Evolutionary conservation across 2,888 invertebrate genomes (phyloP).

Genomic region (Eueremaeus valkanovi): DNA sequence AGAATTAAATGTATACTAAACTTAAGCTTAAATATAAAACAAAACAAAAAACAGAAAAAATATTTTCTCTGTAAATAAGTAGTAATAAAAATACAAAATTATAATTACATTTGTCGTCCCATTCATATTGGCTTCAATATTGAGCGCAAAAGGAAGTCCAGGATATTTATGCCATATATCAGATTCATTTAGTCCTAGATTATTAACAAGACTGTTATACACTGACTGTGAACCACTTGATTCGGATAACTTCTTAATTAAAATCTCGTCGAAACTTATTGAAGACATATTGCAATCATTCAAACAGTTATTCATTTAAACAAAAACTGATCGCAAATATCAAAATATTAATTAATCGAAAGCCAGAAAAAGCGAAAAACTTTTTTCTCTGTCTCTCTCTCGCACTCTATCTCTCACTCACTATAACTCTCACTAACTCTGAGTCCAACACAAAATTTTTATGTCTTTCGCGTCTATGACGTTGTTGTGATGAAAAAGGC

Average conservation of each 20-base stretch:
- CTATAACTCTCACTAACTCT: too few species aligned
- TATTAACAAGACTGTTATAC: neutral
- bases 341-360: too few species aligned
- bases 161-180: constrained; percentile 32
- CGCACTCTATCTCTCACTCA: too few species aligned
- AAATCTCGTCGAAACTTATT: neutral
- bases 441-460: too few species aligned
- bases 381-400: too few species aligned
- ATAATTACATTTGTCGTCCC: constrained; percentile 51
- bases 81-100: neutral
- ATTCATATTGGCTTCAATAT: constrained; percentile 34
- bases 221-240: neutral
- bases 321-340: too few species aligned
- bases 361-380: too few species aligned
- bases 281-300: neutral
- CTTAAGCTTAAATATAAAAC: neutral
- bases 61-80: neutral
- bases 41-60: too few species aligned
- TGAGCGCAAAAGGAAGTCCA: constrained; percentile 39
- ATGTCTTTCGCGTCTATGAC: too few species aligned
- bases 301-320: too few species aligned
- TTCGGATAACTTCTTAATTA: neutral
- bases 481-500: too few species aligned
- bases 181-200: neutral
- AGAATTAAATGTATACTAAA: neutral